These are phyloP conservation scores for Suillia variegata DNA, from an alignment of 2,888 invertebrate species.

Conservation along the genomic window DNA sequence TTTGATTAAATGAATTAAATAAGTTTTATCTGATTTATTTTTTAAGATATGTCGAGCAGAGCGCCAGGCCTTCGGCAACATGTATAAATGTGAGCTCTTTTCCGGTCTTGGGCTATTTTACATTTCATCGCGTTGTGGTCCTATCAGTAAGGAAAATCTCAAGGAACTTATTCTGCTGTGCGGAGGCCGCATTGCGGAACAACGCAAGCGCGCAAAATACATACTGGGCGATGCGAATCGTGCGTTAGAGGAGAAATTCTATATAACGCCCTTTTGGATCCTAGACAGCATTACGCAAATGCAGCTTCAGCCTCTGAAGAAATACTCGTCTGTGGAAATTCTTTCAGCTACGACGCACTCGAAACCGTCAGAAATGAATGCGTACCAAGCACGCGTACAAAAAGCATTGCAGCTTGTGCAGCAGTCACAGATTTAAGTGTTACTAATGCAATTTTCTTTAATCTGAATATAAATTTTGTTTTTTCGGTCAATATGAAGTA, in stretches of 20 bases:
- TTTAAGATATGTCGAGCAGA: conserved; percentile 68
- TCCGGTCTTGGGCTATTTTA: conserved; percentile 66
- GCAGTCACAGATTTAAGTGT: background rate
- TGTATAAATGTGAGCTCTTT: conserved; percentile 68
- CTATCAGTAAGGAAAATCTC: conserved; percentile 64
- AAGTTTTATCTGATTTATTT: no score
- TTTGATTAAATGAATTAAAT: no score
- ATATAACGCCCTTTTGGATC: conserved; percentile 68
- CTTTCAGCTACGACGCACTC: background rate
- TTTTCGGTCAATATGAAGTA: no score
- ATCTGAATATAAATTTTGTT: no score
- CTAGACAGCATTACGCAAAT: conserved; percentile 69
- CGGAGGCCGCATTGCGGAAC: conserved; percentile 64
- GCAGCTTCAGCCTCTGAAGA: conserved; percentile 61
- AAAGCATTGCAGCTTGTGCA: background rate
- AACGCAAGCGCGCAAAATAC: conserved; percentile 63
- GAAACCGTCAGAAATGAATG: background rate
- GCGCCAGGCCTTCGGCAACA: conserved; percentile 67
- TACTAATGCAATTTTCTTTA: no score
- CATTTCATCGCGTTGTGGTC: conserved; percentile 62
- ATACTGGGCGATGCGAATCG: conserved; percentile 63
- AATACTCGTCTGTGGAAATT: no score
- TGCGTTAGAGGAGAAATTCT: conserved; percentile 51
- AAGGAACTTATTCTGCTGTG: conserved; percentile 67
- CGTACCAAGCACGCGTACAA: background rate